Evolutionary conservation across 2,888 invertebrate genomes (phyloP), one percentile per base, ranked within the genome.

Genomic region (Litoditis marina): DNA sequence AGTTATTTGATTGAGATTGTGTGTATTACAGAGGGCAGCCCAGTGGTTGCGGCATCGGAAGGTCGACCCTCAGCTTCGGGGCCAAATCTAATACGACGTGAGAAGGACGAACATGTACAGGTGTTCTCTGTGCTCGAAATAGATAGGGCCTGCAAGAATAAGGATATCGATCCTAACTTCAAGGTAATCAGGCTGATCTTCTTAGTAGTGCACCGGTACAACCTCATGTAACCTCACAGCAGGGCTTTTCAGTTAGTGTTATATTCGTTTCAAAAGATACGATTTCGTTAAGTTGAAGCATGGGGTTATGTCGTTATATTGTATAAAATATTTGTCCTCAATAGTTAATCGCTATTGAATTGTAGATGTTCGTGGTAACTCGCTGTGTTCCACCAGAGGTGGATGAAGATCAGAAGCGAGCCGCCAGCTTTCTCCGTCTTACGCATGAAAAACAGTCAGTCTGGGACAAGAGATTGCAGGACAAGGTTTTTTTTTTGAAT

Each of bases 101-200:
- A 67, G 8, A 44, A 62, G 2, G 65, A 67, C 31, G 76, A 81
- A 50, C 80, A 80, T 47, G 72, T 77, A n/a, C 52, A 66, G n/a
- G 59, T 69, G 11, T 81, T 71, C 63, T 70, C 77, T 2, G 71
- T 75, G 1, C 63, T 76, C 36, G 81, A 81, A 46, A 73, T 81
- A 25, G 81, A 81, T 56, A 59, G 76, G n/a, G 80, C 78, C 0
- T 65, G 66, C 52, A 81, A 81, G 62, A 68, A 69, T 59, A 66
- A 72, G 49, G 69, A 74, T 16, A 50, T 79, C 6, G 62, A 69
- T 54, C 60, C 69, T 1, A 71, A 70, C 1, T 78, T 80, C 60
- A 77, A 76, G 62, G 74, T 78, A n/a, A n/a, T n/a, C n/a, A n/a
- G n/a, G n/a, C n/a, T n/a, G n/a, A n/a, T n/a, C n/a, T n/a, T n/a